Percentiles rank a stretch among this genome's conserved stretches.
Evolutionary conservation across 2,888 invertebrate species (phyloP).

Genomic region (Dasysyrphus tricinctus): DNA sequence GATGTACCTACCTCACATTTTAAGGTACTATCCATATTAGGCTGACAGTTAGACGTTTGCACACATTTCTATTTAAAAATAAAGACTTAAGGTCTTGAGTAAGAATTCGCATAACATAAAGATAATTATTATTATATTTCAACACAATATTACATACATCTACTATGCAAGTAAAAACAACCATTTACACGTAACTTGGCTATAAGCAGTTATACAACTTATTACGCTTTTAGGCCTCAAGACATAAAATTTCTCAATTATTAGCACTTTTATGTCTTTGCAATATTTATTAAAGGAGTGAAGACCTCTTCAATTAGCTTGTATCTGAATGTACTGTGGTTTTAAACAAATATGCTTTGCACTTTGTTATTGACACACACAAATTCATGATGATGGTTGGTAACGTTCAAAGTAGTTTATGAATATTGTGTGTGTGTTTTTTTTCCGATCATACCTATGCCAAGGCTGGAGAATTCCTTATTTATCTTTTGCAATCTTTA

Average conservation of each 20-base stretch:
- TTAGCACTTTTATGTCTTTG: constrained; percentile 14
- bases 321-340: not conserved
- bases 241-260: constrained; percentile 31
- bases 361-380: constrained; percentile 46
- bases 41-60: too few species aligned
- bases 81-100: not conserved
- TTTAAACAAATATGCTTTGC: constrained; percentile 63
- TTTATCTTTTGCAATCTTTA: constrained; percentile 22
- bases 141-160: not conserved
- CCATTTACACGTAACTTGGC: not conserved
- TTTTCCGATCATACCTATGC: not conserved
- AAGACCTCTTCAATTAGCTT: constrained; percentile 46
- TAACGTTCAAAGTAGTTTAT: constrained; percentile 40
- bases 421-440: not conserved
- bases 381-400: constrained; percentile 2
- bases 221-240: not conserved
- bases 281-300: constrained; percentile 28
- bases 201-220: not conserved
- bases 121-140: not conserved
- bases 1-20: too few species aligned
- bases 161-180: not conserved
- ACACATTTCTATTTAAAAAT: too few species aligned
- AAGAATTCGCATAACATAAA: not conserved
- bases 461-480: not conserved
- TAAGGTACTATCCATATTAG: too few species aligned